Conservation (phyloP, 1,140 invertebrate species). For the Megathymus violae region DNA sequence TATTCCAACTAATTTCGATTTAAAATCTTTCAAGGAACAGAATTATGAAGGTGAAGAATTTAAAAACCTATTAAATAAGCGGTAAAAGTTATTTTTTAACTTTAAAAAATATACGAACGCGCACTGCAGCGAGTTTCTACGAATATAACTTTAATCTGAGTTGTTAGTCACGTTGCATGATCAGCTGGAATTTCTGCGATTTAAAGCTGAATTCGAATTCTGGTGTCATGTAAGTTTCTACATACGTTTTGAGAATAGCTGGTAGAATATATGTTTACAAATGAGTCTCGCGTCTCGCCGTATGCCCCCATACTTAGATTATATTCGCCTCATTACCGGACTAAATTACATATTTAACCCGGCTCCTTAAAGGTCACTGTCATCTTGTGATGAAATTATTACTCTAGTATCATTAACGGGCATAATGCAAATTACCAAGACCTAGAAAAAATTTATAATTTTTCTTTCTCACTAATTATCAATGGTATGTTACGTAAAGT, state of each 20-base stretch:
- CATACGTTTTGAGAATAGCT: slow-evolving; percentile 53
- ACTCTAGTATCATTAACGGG: too few relatives aligned
- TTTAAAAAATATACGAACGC: slow-evolving; percentile 24
- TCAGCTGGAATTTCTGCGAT: slow-evolving; percentile 34
- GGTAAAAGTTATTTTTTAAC: slow-evolving; percentile 25
- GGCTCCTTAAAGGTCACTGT: too few relatives aligned
- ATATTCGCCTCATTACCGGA: slow-evolving; percentile 76
- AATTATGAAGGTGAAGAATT: too few relatives aligned
- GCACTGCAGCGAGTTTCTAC: slow-evolving; percentile 17
- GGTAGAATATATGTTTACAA: slow-evolving; percentile 55
- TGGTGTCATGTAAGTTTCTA: slow-evolving; percentile 38
- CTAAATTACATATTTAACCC: slow-evolving; percentile 62
- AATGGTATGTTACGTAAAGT: too few relatives aligned
- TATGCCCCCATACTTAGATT: slow-evolving; percentile 71
- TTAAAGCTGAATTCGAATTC: slow-evolving; percentile 26
- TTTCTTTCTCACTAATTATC: too few relatives aligned
- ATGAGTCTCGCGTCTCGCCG: slow-evolving; percentile 55
- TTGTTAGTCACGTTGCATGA: slow-evolving; percentile 33
- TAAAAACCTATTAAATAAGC: background rate
- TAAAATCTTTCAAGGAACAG: too few relatives aligned
- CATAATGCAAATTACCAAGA: too few relatives aligned
- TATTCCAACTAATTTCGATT: too few relatives aligned
- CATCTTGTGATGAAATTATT: too few relatives aligned
- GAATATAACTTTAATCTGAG: slow-evolving; percentile 31
- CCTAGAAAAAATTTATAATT: too few relatives aligned